Conservation (phyloP, 1,140 invertebrate genomes). For the Pseudomyrmex cubaensis region DNA sequence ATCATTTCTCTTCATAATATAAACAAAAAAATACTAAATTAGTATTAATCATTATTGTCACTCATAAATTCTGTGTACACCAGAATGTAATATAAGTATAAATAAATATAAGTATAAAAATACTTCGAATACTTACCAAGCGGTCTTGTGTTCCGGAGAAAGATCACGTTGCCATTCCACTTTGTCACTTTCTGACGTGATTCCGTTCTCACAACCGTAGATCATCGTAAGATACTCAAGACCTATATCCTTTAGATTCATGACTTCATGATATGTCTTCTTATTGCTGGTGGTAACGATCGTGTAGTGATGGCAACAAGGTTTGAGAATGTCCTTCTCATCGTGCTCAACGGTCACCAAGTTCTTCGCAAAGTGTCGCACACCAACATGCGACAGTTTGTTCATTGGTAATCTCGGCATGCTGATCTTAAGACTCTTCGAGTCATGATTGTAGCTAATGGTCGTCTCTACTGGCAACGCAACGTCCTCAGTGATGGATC, state of each 20-base stretch:
- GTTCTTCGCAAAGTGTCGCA: slow-evolving; percentile 72
- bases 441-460: slow-evolving; percentile 71
- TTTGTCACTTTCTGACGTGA: slow-evolving; percentile 60
- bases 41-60: no score
- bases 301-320: slow-evolving; percentile 71
- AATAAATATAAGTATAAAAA: not conserved
- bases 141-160: slow-evolving; percentile 56
- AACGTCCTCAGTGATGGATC: slow-evolving; percentile 72
- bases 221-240: slow-evolving; percentile 69
- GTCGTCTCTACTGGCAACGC: slow-evolving; percentile 75
- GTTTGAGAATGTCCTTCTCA: slow-evolving; percentile 72
- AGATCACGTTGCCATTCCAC: slow-evolving; percentile 43
- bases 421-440: slow-evolving; percentile 74
- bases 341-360: slow-evolving; percentile 77
- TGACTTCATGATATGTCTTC: slow-evolving; percentile 56
- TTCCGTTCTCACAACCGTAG: slow-evolving; percentile 78
- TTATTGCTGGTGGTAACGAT: slow-evolving; percentile 74
- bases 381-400: slow-evolving; percentile 72
- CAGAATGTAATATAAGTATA: no score
- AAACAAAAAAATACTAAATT: not conserved
- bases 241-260: slow-evolving; percentile 76
- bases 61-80: no score
- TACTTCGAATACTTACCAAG: slow-evolving; percentile 47
- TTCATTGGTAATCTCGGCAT: slow-evolving; percentile 74
- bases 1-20: not conserved